Conservation (phyloP, 2,113 vertebrate species). For the Megaceryle torquata region DNA sequence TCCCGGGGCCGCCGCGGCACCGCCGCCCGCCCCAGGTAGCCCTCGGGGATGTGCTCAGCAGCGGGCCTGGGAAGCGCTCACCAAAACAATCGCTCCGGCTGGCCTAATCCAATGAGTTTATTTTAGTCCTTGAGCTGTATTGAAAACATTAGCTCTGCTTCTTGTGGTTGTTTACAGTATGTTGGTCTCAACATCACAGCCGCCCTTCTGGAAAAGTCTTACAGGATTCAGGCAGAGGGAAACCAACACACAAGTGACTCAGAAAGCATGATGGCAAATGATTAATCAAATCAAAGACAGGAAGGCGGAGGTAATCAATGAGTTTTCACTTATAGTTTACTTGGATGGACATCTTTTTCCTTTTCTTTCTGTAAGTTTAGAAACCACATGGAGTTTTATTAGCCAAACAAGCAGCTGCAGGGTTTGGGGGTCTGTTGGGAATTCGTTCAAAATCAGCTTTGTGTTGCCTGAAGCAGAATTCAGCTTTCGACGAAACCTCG, state of each 20-base stretch:
- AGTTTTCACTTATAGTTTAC: constrained; percentile 40
- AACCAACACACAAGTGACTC: constrained; percentile 10
- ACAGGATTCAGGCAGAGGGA: background rate
- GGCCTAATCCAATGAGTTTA: constrained; percentile 17
- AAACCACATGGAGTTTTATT: background rate
- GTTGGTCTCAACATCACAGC: constrained; percentile 26
- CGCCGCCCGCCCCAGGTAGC: background rate
- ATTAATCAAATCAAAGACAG: constrained; percentile 34
- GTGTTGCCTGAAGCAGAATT: background rate
- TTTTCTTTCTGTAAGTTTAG: background rate
- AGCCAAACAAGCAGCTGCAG: background rate
- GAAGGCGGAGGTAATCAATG: constrained; percentile 49
- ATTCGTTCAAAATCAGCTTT: background rate
- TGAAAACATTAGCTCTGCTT: constrained; percentile 49
- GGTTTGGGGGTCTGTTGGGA: background rate
- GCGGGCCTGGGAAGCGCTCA: constrained; percentile 10
- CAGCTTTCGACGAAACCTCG: background rate
- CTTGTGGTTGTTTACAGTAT: constrained; percentile 58
- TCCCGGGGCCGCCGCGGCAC: background rate
- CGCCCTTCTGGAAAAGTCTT: constrained; percentile 39
- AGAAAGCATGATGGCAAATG: background rate
- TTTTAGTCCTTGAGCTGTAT: constrained; percentile 37
- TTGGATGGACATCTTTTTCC: constrained; percentile 6
- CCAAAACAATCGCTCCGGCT: background rate
- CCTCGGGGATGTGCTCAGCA: background rate